These are phyloP conservation scores for Polyommatus icarus DNA, from an alignment of 2,888 invertebrate species.

Conservation along the genomic window DNA sequence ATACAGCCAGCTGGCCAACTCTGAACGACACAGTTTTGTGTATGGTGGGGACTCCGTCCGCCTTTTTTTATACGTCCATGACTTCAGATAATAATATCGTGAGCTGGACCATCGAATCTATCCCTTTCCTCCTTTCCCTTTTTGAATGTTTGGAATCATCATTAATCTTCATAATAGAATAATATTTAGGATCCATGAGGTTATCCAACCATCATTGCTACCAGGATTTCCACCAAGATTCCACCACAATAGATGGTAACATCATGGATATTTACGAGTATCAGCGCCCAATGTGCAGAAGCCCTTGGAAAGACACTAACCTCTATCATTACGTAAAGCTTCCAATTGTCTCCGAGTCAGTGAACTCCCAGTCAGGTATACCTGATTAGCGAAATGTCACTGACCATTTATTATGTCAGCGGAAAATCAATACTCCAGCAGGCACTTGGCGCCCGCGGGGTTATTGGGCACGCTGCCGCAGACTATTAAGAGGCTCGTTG, in stretches of 20 bases:
- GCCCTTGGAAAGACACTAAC: background rate
- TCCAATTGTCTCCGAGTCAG: background rate
- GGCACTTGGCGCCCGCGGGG: background rate
- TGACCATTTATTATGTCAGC: constrained; percentile 30
- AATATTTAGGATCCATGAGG: no score
- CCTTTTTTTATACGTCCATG: no score
- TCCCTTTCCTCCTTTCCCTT: no score
- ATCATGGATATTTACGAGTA: background rate
- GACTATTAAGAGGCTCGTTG: background rate
- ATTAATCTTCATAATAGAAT: no score
- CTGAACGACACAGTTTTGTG: no score
- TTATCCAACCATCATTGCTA: no score
- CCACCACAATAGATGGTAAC: background rate
- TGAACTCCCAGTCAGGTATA: constrained; percentile 3
- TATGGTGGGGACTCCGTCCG: no score
- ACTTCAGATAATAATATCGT: no score
- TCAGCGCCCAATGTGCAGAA: background rate
- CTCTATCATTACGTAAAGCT: background rate
- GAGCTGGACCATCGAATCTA: no score
- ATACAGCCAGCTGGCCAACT: no score
- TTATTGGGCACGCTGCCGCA: background rate
- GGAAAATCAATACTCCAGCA: constrained; percentile 24
- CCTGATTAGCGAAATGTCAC: constrained; percentile 26
- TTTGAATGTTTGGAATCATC: no score
- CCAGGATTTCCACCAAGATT: no score